Conservation (phyloP, 2,888 invertebrate genomes). For the Teinopalpus imperialis region DNA sequence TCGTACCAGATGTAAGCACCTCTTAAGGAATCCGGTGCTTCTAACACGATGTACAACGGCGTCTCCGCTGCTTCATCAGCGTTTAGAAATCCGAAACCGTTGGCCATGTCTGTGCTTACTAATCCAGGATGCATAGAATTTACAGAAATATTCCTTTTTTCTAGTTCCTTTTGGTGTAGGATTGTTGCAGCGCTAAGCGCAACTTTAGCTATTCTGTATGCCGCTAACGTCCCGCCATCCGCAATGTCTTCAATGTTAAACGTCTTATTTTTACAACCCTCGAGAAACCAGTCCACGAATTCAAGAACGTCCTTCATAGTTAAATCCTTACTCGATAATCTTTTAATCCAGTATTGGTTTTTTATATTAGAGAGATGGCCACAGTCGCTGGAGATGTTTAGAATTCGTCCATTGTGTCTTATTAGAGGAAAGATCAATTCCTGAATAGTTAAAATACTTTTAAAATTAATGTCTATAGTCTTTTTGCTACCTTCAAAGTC, state of each 20-base stretch:
- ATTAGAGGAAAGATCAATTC: slow-evolving; percentile 86
- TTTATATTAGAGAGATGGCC: slow-evolving; percentile 84
- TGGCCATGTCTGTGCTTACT: slow-evolving; percentile 89
- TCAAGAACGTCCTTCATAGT: slow-evolving; percentile 36
- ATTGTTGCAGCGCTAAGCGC: slow-evolving; percentile 82
- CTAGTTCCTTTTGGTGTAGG: slow-evolving; percentile 75
- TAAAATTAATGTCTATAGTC: slow-evolving; percentile 86
- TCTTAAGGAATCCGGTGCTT: slow-evolving; percentile 72
- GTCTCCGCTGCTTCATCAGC: slow-evolving; percentile 80
- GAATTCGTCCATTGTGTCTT: slow-evolving; percentile 85
- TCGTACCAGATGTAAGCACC: slow-evolving; percentile 85
- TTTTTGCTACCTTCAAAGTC: slow-evolving; percentile 73
- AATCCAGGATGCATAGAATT: slow-evolving; percentile 88
- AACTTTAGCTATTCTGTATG: slow-evolving; percentile 84
- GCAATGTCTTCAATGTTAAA: slow-evolving; percentile 30
- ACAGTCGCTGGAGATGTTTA: slow-evolving; percentile 86
- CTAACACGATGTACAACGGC: slow-evolving; percentile 75
- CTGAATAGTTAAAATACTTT: slow-evolving; percentile 82
- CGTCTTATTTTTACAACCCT: slow-evolving; percentile 63
- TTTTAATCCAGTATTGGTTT: slow-evolving; percentile 79
- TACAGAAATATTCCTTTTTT: slow-evolving; percentile 41
- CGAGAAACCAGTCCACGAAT: slow-evolving; percentile 82
- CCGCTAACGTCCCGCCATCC: slow-evolving; percentile 54
- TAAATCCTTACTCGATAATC: slow-evolving; percentile 45
- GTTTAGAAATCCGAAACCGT: slow-evolving; percentile 79